Evolutionary conservation across 2,797 vertebrate genomes (phyloP), one percentile per base, ranked within the genome.

Genomic region (Perodicticus potto): DNA sequence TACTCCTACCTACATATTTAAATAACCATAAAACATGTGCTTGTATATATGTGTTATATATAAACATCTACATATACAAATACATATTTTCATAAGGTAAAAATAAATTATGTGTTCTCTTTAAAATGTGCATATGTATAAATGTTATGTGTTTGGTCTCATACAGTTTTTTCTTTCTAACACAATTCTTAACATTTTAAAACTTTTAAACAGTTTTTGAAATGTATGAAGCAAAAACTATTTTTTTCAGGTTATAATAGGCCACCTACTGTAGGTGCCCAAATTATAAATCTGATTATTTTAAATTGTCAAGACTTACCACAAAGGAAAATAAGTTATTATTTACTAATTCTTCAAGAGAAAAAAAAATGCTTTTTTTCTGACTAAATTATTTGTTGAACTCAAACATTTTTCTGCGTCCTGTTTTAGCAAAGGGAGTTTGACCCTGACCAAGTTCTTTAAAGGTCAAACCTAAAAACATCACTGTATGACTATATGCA

Each of bases 181-280:
- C 49, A 45, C 19, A 77, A 76, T 49, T 70, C 77, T 91, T 92
- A 90, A 83, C 22, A 86, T 83, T 57, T 91, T 84, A 91, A 88
- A 84, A 59, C 20, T 89, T 67, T 63, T 4, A 86, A 29, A 93
- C 13, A 63, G 22, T 23, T 69, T 92, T 87, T 86, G 0, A 80
- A 89, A 95, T 92, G 59, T 34, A 69, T 1, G 10, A 73, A 65
- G 65, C 37, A 87, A 86, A 83, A 23, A 53, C 20, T 0, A 77
- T 29, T 76, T 91, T 91, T 49, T 95, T 86, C 20, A 61, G 16
- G 43, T 86, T 85, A 76, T 49, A 82, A 72, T 1, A 76, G 43
- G 10, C 32, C 16, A 92, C 73, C 80, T 93, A 80, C 27, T 53
- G 2, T 63, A n/a, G 29, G 49, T 69, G 27, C n/a, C 83, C 53